Conservation (phyloP, 2,113 vertebrate species). For the Noturus placidus region DNA sequence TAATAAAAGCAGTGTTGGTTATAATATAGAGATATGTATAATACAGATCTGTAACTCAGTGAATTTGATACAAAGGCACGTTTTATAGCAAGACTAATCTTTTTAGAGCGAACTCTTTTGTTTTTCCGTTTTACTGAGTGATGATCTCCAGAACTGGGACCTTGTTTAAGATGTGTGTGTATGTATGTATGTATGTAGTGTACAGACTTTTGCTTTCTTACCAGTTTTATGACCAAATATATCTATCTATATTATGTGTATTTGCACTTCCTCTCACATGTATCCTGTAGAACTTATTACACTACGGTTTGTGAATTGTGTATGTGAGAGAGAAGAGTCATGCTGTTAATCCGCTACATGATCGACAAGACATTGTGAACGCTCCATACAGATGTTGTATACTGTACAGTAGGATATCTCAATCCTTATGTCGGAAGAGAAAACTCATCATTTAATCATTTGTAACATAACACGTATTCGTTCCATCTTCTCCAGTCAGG, state of each 20-base stretch:
- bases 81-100: slow-evolving; percentile 20
- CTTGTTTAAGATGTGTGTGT: not conserved
- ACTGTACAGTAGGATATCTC: not conserved
- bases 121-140: not conserved
- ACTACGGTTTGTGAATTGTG: not conserved
- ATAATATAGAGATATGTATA: slow-evolving; percentile 12
- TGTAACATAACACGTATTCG: slow-evolving; percentile 43
- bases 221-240: slow-evolving; percentile 44
- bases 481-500: not conserved
- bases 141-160: not conserved
- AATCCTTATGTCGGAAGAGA: not conserved
- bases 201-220: not conserved
- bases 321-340: no score
- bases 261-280: slow-evolving; percentile 1
- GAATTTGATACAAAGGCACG: slow-evolving; percentile 36
- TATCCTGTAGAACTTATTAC: not conserved
- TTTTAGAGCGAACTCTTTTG: not conserved
- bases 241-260: slow-evolving; percentile 13
- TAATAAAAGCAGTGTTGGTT: slow-evolving; percentile 16
- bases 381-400: not conserved
- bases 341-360: not conserved
- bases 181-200: not conserved
- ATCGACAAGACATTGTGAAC: not conserved
- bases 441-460: slow-evolving; percentile 56
- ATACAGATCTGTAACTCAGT: slow-evolving; percentile 24